Percentiles rank a stretch among this genome's conserved stretches.
These are phyloP conservation scores for Heteromyza rotundicornis DNA, from an alignment of 2,888 invertebrate species.

Conservation along the genomic window DNA sequence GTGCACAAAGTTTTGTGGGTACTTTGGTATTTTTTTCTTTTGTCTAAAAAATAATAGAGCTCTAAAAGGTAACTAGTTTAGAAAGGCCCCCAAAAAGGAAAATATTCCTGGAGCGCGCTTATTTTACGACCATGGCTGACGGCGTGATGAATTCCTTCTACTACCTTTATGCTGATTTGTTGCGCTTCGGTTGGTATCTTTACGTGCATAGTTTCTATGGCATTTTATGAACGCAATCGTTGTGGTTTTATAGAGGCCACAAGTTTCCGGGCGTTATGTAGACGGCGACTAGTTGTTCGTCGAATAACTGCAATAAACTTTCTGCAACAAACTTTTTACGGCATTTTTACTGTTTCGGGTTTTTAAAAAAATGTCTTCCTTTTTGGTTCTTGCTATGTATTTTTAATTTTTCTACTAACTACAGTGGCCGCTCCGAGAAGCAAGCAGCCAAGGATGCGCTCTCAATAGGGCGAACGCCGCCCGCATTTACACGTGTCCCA, in stretches of 20 bases:
- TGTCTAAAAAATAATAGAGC: no score
- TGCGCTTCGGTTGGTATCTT: slow-evolving; percentile 6
- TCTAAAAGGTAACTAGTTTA: no score
- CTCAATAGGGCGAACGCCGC: slow-evolving; percentile 68
- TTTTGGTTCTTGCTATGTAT: slow-evolving; percentile 20
- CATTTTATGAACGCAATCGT: slow-evolving; percentile 36
- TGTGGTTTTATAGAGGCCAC: slow-evolving; percentile 19
- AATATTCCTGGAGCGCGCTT: background rate
- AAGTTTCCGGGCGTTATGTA: slow-evolving; percentile 17
- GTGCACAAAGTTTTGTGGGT: background rate
- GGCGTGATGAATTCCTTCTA: slow-evolving; percentile 20
- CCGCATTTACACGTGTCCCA: slow-evolving; percentile 78
- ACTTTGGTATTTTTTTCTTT: no score
- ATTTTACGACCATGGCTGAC: slow-evolving; percentile 6
- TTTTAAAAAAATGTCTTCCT: background rate
- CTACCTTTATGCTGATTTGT: slow-evolving; percentile 18
- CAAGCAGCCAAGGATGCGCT: slow-evolving; percentile 62
- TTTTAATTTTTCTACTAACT: slow-evolving; percentile 22
- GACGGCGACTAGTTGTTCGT: slow-evolving; percentile 7
- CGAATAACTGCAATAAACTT: slow-evolving; percentile 39
- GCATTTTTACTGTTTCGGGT: slow-evolving; percentile 45
- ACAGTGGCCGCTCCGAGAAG: slow-evolving; percentile 71
- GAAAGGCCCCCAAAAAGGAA: no score
- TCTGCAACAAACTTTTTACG: no score
- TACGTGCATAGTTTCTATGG: slow-evolving; percentile 13